phyloP scores from a whole-genome alignment of 2,113 vertebrate genomes.

The Ptilonorhynchus violaceus region DNA sequence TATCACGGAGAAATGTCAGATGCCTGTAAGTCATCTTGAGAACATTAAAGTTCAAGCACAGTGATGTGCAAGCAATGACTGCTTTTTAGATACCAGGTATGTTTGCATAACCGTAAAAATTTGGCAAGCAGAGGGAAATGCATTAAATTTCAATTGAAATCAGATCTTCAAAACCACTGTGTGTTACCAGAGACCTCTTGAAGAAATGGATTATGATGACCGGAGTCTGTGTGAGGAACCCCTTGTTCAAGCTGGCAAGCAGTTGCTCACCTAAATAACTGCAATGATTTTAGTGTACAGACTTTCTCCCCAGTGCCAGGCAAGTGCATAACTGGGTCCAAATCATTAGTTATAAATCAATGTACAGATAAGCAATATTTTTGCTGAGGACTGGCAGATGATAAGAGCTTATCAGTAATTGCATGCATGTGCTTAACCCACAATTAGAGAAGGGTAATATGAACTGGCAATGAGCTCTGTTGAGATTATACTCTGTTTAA shows the following conservation, averaged over 20 bases:
- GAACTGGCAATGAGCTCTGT: neutral
- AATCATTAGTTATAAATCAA: neutral
- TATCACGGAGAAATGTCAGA: neutral
- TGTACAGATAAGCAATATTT: neutral
- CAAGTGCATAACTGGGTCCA: neutral
- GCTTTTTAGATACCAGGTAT: neutral
- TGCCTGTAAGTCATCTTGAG: neutral
- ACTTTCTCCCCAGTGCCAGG: neutral
- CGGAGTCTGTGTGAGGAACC: neutral
- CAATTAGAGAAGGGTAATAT: neutral
- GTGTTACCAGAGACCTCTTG: neutral
- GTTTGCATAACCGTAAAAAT: neutral
- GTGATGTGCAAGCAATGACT: neutral
- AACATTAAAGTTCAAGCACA: neutral
- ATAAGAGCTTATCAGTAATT: neutral
- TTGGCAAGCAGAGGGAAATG: neutral
- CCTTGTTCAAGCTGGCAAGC: neutral
- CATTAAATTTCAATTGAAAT: neutral
- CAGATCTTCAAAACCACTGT: neutral
- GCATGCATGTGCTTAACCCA: neutral
- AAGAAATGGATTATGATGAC: neutral
- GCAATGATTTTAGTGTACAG: neutral
- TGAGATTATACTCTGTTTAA: neutral
- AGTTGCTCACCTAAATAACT: neutral
- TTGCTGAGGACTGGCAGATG: neutral